Conservation (phyloP, 2,888 invertebrate genomes). For the Hedychridium roseum region DNA sequence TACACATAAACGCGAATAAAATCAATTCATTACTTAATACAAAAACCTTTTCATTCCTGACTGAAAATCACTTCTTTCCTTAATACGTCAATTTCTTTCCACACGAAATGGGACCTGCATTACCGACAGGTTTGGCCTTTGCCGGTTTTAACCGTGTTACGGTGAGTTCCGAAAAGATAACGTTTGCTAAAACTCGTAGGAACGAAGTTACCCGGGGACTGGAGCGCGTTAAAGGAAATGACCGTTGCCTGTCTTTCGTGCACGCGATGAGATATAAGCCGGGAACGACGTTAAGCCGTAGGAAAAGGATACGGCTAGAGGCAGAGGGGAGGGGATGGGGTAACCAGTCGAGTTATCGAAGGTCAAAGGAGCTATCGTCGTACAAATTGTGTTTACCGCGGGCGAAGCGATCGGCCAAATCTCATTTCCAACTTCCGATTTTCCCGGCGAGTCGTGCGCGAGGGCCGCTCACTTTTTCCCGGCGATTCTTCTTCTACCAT, state of each 20-base stretch:
- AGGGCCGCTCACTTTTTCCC: slow-evolving; percentile 1
- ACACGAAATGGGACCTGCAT: no score
- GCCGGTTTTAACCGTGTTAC: not conserved
- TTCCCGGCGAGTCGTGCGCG: slow-evolving; percentile 27
- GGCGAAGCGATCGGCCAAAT: slow-evolving; percentile 28
- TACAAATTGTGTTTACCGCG: slow-evolving; percentile 42
- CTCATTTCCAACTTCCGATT: slow-evolving; percentile 36
- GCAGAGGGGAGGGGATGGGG: slow-evolving; percentile 30
- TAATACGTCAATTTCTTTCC: no score
- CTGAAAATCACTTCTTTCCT: no score
- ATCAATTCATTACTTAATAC: no score
- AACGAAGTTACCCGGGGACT: not conserved
- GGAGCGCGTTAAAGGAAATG: slow-evolving; percentile 5
- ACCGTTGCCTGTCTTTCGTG: not conserved
- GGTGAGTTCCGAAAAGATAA: not conserved
- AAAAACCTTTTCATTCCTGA: no score
- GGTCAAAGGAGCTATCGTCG: slow-evolving; percentile 41
- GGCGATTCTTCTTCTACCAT: not conserved
- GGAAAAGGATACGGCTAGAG: slow-evolving; percentile 1
- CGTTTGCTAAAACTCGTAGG: not conserved
- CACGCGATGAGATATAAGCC: slow-evolving; percentile 2
- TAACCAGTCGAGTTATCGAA: slow-evolving; percentile 44
- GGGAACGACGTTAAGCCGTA: not conserved
- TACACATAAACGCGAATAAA: no score
- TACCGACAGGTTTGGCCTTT: not conserved